phyloP scores from a whole-genome alignment of 1,140 invertebrate genomes.

The Drosophila rufa region DNA sequence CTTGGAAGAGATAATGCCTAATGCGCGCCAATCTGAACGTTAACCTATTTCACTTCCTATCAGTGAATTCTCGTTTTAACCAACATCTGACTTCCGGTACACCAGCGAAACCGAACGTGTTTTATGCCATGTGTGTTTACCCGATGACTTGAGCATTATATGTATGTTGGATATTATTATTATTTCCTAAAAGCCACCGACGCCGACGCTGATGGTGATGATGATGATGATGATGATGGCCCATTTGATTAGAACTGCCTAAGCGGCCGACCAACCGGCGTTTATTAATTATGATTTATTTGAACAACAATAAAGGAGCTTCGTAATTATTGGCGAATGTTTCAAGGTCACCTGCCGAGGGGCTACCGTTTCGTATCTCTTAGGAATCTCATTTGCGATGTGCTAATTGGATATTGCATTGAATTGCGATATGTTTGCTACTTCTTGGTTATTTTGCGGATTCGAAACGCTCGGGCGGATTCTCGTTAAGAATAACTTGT shows the following conservation, averaged over 20 bases:
- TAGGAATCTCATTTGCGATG: slow-evolving; percentile 40
- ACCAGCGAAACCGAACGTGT: slow-evolving; percentile 56
- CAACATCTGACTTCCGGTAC: slow-evolving; percentile 52
- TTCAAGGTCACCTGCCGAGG: slow-evolving; percentile 9
- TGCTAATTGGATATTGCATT: slow-evolving; percentile 38
- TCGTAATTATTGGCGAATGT: slow-evolving; percentile 40
- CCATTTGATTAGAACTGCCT: slow-evolving; percentile 57
- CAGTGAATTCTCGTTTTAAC: slow-evolving; percentile 66
- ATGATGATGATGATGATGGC: slow-evolving; percentile 44
- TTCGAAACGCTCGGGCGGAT: slow-evolving; percentile 30
- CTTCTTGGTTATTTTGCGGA: slow-evolving; percentile 31
- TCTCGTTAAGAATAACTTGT: slow-evolving; percentile 19
- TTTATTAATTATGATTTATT: slow-evolving; percentile 55
- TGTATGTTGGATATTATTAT: slow-evolving; percentile 22
- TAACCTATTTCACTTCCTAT: slow-evolving; percentile 79
- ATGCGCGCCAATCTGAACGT: slow-evolving; percentile 60
- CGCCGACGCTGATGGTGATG: neutral
- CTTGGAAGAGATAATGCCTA: slow-evolving; percentile 48
- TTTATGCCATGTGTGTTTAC: slow-evolving; percentile 64
- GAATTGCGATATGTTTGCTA: slow-evolving; percentile 4
- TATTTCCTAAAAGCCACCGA: slow-evolving; percentile 35
- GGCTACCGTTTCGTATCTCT: slow-evolving; percentile 28
- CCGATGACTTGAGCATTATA: slow-evolving; percentile 46
- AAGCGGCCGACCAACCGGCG: neutral
- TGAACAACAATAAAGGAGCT: slow-evolving; percentile 40